Evolutionary conservation across 2,888 invertebrate genomes (phyloP).

Genomic region (Scaptomyza caliginosa): DNA sequence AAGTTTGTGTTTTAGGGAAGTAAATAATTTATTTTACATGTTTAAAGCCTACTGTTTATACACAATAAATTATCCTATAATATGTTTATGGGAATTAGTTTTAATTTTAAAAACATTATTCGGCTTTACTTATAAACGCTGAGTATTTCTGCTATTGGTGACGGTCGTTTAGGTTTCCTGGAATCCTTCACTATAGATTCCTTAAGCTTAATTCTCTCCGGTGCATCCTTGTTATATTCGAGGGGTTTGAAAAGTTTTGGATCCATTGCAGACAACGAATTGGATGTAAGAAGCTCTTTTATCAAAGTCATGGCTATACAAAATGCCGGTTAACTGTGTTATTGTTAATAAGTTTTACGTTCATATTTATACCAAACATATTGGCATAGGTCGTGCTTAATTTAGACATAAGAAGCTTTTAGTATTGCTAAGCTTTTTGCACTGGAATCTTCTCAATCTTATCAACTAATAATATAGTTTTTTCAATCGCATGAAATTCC

Average conservation of each 20-base stretch:
- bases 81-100: neutral
- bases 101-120: neutral
- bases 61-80: neutral
- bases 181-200: neutral
- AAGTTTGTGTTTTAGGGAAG: neutral
- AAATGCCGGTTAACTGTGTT: neutral
- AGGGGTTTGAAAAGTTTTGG: neutral
- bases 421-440: neutral
- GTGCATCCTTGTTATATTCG: no score
- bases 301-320: neutral
- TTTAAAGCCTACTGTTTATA: constrained; percentile 18
- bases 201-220: neutral
- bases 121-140: neutral
- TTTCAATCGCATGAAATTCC: neutral
- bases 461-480: neutral
- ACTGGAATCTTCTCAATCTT: neutral
- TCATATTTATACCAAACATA: constrained; percentile 5
- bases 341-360: neutral
- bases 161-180: neutral
- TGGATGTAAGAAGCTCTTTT: neutral
- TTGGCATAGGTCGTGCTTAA: constrained; percentile 15
- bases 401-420: neutral
- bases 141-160: neutral
- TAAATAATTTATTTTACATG: neutral
- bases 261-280: neutral